Evolutionary conservation across 92 coral and sea anemone genomes (phyloP), one percentile per base, ranked within the genome.

Genomic region (Nematostella vectensis): DNA sequence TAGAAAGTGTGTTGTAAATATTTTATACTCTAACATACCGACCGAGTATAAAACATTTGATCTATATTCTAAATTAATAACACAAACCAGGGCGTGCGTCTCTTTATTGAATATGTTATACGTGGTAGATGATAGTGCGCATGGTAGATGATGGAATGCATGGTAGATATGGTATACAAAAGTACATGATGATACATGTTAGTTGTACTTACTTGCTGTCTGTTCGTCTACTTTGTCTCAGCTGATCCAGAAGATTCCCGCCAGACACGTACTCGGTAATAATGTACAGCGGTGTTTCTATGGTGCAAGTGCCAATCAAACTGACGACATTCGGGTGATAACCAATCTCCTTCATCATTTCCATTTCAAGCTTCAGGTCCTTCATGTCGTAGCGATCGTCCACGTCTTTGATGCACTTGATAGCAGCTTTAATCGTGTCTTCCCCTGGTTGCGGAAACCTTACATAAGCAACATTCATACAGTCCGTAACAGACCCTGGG

Each of bases 291-390:
- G 95, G 95, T 70, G 75, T 81, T 36, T 67, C 81, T 8, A 71
- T 58, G 51, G 95, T 75, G 57, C 89, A 85, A 52, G 88, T 74
- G 70, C 95, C 95, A 39, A 85, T 19, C 26, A 85, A 71, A 52
- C 83, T 85, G 40, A 85, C 88, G 15, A 85, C 78, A 63, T 85
- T 78, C 1, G 95, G 88, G 51, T 85, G 95, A 31, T 76, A 76
- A 11, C 95, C 88, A 58, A 85, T 78, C 70, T 85, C 95, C 39
- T 85, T 85, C 95, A 85, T 85, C 95, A 85, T 85, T 22, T 58
- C 69, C 73, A 85, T 73, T 19, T 85, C 95, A 25, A 54, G 72
- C 25, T 57, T 55, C 50, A 85, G 63, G 37, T 85, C 95, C 48
- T 67, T 85, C 54, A 67, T 43, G 47, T 85, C 95, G 55, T 64